phyloP scores from a whole-genome alignment of 2,797 vertebrate genomes.

The Hyperoplus immaculatus region DNA sequence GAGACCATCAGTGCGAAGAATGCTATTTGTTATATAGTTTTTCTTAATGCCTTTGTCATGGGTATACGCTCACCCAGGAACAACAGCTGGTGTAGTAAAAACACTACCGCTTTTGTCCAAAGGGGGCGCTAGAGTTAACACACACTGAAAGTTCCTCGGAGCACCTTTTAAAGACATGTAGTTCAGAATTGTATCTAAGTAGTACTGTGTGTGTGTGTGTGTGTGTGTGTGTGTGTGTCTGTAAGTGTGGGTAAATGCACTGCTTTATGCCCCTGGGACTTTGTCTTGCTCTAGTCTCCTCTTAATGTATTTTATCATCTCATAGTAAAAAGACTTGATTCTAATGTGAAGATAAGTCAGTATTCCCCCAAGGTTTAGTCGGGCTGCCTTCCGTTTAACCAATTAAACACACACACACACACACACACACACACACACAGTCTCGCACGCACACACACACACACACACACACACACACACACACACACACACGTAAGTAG shows the following conservation, averaged over 20 bases:
- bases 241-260: no score
- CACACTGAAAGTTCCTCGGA: no score
- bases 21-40: no score
- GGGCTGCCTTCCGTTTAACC: conserved; percentile 58
- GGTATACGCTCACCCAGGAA: no score
- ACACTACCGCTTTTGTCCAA: no score
- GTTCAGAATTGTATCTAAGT: background rate
- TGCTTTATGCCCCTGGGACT: background rate
- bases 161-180: no score
- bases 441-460: background rate
- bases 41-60: no score
- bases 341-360: conserved; percentile 73
- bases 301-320: conserved; percentile 11
- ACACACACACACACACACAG: conserved; percentile 27
- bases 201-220: background rate
- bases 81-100: no score
- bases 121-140: no score
- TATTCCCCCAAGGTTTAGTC: conserved; percentile 42
- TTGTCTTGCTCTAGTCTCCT: background rate
- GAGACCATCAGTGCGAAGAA: no score
- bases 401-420: conserved; percentile 61
- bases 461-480: background rate
- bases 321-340: conserved; percentile 55
- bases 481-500: no score
- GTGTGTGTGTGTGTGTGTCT: no score